phyloP scores from a whole-genome alignment of 1,140 invertebrate species.

The Callitettix versicolor region DNA sequence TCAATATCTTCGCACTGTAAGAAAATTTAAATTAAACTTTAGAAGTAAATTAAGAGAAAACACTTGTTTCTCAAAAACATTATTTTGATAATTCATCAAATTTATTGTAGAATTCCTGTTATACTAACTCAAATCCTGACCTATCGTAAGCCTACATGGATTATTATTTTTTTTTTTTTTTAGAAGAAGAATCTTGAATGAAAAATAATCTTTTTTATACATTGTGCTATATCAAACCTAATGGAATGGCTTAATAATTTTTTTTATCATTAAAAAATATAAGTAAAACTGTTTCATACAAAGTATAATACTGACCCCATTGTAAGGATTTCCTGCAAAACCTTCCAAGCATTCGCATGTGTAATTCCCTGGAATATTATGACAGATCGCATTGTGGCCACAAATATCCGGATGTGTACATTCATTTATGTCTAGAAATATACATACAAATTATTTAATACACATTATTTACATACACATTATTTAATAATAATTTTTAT shows the following conservation, averaged over 20 bases:
- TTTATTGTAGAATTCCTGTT: too few species aligned
- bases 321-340: constrained; percentile 76
- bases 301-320: constrained; percentile 44
- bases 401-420: constrained; percentile 67
- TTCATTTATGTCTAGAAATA: constrained; percentile 69
- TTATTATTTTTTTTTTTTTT: too few species aligned
- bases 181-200: too few species aligned
- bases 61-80: too few species aligned
- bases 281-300: neutral
- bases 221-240: too few species aligned
- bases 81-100: too few species aligned
- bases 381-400: constrained; percentile 66
- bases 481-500: too few species aligned
- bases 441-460: neutral
- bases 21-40: too few species aligned
- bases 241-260: neutral
- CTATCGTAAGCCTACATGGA: too few species aligned
- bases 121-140: too few species aligned
- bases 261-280: neutral
- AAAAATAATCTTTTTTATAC: too few species aligned
- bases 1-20: constrained; percentile 68
- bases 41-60: neutral
- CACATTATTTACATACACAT: neutral
- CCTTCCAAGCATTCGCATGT: constrained; percentile 74
- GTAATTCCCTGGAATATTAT: constrained; percentile 78